phyloP scores from a whole-genome alignment of 2,113 vertebrate genomes.

The Entomyzon cyanotis region DNA sequence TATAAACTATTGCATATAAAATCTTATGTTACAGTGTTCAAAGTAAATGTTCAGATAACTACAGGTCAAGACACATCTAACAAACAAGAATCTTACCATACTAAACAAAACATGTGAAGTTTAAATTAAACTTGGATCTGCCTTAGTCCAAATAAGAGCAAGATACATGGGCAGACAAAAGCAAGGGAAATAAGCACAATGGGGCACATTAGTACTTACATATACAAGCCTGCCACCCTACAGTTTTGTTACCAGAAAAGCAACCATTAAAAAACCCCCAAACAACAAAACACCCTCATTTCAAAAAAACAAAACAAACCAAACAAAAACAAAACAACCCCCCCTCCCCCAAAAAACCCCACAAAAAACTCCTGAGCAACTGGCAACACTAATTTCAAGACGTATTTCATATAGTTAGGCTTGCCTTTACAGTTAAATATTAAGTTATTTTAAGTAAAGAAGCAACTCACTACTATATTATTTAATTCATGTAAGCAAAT shows the following conservation, averaged over 20 bases:
- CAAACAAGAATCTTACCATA: background rate
- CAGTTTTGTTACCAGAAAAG: background rate
- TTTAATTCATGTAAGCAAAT: background rate
- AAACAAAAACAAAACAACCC: background rate
- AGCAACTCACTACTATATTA: background rate
- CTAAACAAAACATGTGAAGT: background rate
- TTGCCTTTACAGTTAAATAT: background rate
- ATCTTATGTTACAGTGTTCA: background rate
- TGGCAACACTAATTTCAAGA: background rate
- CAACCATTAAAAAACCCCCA: background rate
- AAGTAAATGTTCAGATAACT: background rate
- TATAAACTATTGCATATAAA: background rate
- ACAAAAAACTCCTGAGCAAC: background rate
- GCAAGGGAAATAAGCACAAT: background rate
- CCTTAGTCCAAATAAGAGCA: background rate
- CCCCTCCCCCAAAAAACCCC: no score
- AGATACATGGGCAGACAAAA: background rate
- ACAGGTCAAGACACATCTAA: background rate
- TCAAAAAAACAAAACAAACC: background rate
- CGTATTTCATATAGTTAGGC: background rate
- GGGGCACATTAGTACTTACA: accelerated
- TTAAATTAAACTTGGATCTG: background rate
- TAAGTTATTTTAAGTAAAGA: background rate
- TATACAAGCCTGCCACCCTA: background rate
- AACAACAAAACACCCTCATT: background rate